These are phyloP conservation scores for Crepidodera aurea DNA, from an alignment of 2,888 invertebrate genomes.

Conservation along the genomic window DNA sequence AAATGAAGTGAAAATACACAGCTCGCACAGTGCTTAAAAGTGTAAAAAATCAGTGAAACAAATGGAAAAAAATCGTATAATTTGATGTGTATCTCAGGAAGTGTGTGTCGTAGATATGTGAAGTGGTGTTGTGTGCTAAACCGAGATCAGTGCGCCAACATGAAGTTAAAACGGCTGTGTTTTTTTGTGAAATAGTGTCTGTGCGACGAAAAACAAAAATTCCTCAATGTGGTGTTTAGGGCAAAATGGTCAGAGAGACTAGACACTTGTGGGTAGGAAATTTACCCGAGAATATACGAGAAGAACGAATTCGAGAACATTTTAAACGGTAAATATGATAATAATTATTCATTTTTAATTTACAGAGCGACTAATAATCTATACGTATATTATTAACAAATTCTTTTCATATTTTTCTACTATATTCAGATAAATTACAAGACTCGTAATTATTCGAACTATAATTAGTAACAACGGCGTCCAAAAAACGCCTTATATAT, in stretches of 20 bases:
- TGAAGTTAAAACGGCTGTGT: constrained; percentile 58
- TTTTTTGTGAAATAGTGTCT: constrained; percentile 57
- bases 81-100: constrained; percentile 36
- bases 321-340: constrained; percentile 86
- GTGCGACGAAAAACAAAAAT: constrained; percentile 69
- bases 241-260: constrained; percentile 99
- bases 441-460: too few species aligned
- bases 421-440: too few species aligned
- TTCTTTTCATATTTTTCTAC: too few species aligned
- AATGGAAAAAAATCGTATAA: constrained; percentile 38
- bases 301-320: constrained; percentile 96
- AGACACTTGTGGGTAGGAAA: constrained; percentile 99
- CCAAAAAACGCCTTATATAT: too few species aligned
- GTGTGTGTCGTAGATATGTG: constrained; percentile 41
- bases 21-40: constrained; percentile 53
- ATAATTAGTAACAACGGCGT: too few species aligned
- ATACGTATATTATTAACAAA: too few species aligned
- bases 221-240: constrained; percentile 91
- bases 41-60: constrained; percentile 39
- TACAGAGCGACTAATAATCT: too few species aligned
- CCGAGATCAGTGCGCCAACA: constrained; percentile 43
- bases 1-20: constrained; percentile 55
- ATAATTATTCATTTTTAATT: constrained; percentile 28
- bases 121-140: constrained; percentile 43
- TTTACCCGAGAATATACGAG: constrained; percentile 99